Conservation (phyloP, 2,797 vertebrate genomes). For the Momotus momota region DNA sequence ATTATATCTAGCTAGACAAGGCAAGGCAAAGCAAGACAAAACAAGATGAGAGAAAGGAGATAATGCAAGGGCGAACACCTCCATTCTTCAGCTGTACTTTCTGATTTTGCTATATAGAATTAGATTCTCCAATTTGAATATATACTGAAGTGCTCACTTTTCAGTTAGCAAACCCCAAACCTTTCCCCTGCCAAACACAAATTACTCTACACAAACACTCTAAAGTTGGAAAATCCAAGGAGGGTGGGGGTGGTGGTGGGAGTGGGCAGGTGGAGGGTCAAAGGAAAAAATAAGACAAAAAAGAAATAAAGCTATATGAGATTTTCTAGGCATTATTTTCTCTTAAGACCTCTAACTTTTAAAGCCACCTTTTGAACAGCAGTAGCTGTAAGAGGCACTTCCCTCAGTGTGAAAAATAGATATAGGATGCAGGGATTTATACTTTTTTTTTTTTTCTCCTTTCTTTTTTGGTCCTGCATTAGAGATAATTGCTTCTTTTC, state of each 20-base stretch:
- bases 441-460: neutral
- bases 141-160: rapidly evolving
- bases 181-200: neutral
- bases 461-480: neutral
- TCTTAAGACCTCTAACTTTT: neutral
- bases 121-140: neutral
- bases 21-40: neutral
- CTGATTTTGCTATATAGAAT: neutral
- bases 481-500: neutral
- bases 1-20: neutral
- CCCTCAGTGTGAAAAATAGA: neutral
- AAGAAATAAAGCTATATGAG: neutral
- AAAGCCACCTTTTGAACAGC: neutral
- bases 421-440: neutral
- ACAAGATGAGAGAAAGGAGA: neutral
- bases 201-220: neutral
- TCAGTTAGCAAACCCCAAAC: neutral
- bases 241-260: too few species aligned
- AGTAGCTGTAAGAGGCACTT: neutral
- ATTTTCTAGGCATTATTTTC: neutral
- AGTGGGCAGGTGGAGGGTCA: too few species aligned
- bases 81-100: neutral
- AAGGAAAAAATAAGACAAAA: neutral
- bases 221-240: neutral
- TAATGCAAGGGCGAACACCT: neutral